Conservation (phyloP, 2,797 vertebrate genomes). For the Enteromius paludinosus region DNA sequence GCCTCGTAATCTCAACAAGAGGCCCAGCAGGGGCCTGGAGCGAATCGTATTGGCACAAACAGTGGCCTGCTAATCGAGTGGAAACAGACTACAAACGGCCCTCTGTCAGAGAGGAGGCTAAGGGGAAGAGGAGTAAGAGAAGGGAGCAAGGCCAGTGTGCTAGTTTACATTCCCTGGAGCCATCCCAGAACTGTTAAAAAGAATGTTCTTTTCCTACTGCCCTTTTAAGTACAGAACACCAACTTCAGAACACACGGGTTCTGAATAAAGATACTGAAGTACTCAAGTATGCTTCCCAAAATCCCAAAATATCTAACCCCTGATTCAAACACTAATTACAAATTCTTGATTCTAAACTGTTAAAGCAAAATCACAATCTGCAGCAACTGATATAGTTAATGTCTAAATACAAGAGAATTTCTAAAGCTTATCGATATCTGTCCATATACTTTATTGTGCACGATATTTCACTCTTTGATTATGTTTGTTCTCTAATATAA, state of each 20-base stretch:
- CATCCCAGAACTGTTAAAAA: not conserved
- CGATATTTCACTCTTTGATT: not conserved
- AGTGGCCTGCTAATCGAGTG: slow-evolving; percentile 34
- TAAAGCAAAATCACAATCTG: not conserved
- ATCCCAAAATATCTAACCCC: not conserved
- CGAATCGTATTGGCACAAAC: slow-evolving; percentile 16
- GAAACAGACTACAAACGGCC: slow-evolving; percentile 46
- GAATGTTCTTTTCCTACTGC: not conserved
- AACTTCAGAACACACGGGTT: not conserved
- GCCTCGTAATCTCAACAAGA: slow-evolving; percentile 31
- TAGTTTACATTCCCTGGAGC: slow-evolving; percentile 26
- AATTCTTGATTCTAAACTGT: not conserved
- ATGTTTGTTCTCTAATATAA: not conserved
- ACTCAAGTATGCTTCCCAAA: not conserved
- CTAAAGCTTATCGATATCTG: not conserved
- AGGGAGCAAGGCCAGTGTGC: slow-evolving; percentile 8
- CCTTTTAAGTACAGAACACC: slow-evolving; percentile 3
- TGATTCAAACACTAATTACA: not conserved
- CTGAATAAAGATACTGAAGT: slow-evolving; percentile 3
- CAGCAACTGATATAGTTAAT: not conserved
- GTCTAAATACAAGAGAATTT: not conserved
- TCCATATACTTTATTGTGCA: not conserved
- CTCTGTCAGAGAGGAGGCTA: slow-evolving; percentile 20
- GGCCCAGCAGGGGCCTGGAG: slow-evolving; percentile 6
- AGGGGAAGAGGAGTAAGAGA: not conserved